A percentile compares a stretch with the other conserved stretches of the same genome.
phyloP scores from a whole-genome alignment of 1,140 invertebrate genomes.

The Drosophila nannoptera region DNA sequence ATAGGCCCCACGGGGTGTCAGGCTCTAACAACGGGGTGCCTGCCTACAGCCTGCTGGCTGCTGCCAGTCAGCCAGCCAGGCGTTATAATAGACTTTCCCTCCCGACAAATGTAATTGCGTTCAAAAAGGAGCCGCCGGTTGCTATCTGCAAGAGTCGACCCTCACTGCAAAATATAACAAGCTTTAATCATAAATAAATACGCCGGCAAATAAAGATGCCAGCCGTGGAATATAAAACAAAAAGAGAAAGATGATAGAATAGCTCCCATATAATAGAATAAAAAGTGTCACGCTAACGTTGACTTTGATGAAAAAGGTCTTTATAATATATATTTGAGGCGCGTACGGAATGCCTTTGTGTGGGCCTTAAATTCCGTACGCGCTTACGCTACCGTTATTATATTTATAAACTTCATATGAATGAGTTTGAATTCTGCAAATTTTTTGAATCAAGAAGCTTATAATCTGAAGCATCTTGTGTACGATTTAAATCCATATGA shows the following conservation, averaged over 20 bases:
- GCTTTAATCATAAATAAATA: constrained; percentile 55
- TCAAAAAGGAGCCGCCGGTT: constrained; percentile 16
- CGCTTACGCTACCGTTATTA: background rate
- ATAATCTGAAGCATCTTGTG: too few relatives aligned
- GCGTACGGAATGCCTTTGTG: background rate
- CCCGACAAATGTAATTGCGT: constrained; percentile 45
- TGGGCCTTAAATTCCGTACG: background rate
- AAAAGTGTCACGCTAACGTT: constrained; percentile 3
- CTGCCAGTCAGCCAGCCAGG: constrained; percentile 21
- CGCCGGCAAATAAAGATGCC: background rate
- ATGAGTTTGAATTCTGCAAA: background rate
- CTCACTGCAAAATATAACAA: background rate
- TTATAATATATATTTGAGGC: background rate
- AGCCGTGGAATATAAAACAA: background rate
- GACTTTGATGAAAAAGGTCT: background rate
- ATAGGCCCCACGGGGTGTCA: constrained; percentile 23
- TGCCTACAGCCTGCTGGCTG: constrained; percentile 6
- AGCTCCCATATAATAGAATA: constrained; percentile 1
- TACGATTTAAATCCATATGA: too few relatives aligned
- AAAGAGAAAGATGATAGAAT: background rate
- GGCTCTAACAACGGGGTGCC: constrained; percentile 18
- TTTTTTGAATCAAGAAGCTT: too few relatives aligned
- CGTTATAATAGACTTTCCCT: constrained; percentile 53
- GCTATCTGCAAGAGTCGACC: constrained; percentile 14
- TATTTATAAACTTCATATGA: background rate